Evolutionary conservation across 2,113 vertebrate genomes (phyloP).

Genomic region (Malaclemys terrapin): DNA sequence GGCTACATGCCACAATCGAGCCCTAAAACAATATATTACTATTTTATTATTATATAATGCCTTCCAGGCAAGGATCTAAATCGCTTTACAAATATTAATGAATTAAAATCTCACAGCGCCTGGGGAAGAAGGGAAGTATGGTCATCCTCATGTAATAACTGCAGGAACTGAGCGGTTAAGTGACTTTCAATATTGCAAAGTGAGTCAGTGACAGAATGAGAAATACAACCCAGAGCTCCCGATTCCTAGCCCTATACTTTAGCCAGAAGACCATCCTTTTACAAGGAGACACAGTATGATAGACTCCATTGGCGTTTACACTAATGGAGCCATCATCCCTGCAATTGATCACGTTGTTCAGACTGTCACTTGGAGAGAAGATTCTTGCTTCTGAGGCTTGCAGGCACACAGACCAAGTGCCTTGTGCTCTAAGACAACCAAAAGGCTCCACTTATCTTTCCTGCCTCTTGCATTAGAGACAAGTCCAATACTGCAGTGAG

Average conservation of each 20-base stretch:
- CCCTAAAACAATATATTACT: not conserved
- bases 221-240: not conserved
- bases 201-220: not conserved
- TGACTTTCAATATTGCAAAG: not conserved
- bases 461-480: not conserved
- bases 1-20: not conserved
- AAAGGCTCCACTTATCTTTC: not conserved
- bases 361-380: not conserved
- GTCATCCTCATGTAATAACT: not conserved
- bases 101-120: not conserved
- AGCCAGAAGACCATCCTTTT: not conserved
- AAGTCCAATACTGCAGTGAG: not conserved
- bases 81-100: not conserved
- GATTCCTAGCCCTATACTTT: not conserved
- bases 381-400: not conserved
- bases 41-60: not conserved
- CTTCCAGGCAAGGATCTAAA: not conserved
- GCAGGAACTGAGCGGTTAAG: not conserved
- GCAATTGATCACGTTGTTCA: not conserved
- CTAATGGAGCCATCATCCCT: not conserved
- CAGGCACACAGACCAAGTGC: not conserved
- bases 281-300: not conserved
- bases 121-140: not conserved
- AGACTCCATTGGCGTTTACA: not conserved
- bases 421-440: not conserved